A percentile compares a stretch with the other conserved stretches of the same genome.
These are phyloP conservation scores for Calephelis nemesis DNA, from an alignment of 1,140 invertebrate genomes.

Conservation along the genomic window DNA sequence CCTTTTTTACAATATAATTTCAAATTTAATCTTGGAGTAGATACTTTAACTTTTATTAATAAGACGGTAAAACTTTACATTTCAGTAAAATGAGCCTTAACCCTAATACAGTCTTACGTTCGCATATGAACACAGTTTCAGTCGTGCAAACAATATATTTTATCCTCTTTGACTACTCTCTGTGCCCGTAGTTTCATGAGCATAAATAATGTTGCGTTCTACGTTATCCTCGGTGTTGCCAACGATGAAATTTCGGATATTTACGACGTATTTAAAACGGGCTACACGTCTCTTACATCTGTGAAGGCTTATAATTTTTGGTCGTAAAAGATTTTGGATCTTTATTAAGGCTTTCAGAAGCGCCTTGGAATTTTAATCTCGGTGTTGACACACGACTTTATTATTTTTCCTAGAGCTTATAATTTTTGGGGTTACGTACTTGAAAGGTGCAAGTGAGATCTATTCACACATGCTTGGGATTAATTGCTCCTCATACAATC, in stretches of 20 bases:
- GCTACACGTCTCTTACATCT: slow-evolving; percentile 33
- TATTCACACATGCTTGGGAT: no score
- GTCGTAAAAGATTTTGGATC: slow-evolving; percentile 17
- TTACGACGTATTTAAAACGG: slow-evolving; percentile 36
- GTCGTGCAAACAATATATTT: slow-evolving; percentile 42
- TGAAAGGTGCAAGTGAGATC: no score
- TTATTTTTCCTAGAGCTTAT: no score
- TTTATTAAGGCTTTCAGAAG: slow-evolving; percentile 10
- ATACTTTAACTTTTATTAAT: no score
- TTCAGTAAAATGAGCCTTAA: neutral
- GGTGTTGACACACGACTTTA: neutral
- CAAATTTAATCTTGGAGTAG: no score
- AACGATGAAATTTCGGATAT: slow-evolving; percentile 37
- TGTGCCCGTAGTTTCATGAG: slow-evolving; percentile 29
- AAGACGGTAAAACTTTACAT: no score
- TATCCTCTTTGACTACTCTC: slow-evolving; percentile 40
- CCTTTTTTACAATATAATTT: no score
- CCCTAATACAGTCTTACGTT: slow-evolving; percentile 21
- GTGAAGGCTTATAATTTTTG: slow-evolving; percentile 23
- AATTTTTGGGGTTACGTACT: no score
- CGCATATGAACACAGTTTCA: slow-evolving; percentile 34
- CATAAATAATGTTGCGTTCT: slow-evolving; percentile 43
- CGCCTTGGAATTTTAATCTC: slow-evolving; percentile 3
- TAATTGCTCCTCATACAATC: no score
- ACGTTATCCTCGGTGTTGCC: slow-evolving; percentile 37